Conservation (phyloP, 2,113 vertebrate genomes). For the Ophiodon elongatus region DNA sequence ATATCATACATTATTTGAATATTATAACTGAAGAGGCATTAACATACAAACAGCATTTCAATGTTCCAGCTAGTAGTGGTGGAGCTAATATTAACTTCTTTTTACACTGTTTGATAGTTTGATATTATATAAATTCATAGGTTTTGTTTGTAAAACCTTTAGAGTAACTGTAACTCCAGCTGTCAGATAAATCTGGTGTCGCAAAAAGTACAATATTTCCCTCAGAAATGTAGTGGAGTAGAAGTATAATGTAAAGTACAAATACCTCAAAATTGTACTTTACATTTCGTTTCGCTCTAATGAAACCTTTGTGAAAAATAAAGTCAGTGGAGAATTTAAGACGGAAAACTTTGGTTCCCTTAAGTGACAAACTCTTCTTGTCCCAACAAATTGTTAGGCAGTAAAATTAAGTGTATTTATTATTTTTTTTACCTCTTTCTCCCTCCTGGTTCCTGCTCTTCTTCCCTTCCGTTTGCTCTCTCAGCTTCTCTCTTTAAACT, state of each 20-base stretch:
- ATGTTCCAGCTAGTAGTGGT: neutral
- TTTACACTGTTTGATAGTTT: neutral
- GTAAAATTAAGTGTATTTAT: neutral
- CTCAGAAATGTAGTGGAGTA: neutral
- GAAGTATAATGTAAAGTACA: neutral
- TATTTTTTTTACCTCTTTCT: slow-evolving; percentile 74
- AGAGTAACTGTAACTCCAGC: neutral
- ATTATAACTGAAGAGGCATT: neutral
- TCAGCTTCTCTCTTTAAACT: slow-evolving; percentile 10
- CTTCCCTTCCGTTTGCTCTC: slow-evolving; percentile 35
- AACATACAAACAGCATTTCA: neutral
- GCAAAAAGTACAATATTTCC: neutral
- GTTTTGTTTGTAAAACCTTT: neutral
- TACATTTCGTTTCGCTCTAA: neutral
- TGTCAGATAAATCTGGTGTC: neutral
- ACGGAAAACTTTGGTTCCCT: neutral
- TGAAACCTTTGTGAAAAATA: neutral
- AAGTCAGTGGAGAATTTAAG: neutral
- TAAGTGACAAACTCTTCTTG: neutral
- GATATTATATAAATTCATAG: neutral
- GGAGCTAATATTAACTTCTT: neutral
- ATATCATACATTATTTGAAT: neutral
- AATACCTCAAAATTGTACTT: neutral
- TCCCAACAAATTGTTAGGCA: neutral
- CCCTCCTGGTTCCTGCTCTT: slow-evolving; percentile 19